Conservation (phyloP, 2,888 invertebrate genomes). For the Kuschelorhynchus macadamiae region DNA sequence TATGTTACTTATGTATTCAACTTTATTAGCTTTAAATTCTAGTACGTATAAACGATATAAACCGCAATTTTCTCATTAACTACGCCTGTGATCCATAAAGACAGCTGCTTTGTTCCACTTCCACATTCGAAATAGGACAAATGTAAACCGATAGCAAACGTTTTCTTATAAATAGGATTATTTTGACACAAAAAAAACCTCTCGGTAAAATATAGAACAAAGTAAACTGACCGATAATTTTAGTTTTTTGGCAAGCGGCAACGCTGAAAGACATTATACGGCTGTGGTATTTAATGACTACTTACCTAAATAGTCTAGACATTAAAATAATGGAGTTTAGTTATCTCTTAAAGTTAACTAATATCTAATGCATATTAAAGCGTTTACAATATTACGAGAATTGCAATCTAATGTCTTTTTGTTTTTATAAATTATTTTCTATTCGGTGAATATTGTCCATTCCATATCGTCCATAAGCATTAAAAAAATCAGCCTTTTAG, state of each 20-base stretch:
- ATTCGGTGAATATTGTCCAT: too few relatives aligned
- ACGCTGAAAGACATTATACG: slow-evolving; percentile 14
- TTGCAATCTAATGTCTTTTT: too few relatives aligned
- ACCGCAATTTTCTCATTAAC: too few relatives aligned
- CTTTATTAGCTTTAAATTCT: too few relatives aligned
- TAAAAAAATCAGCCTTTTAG: too few relatives aligned
- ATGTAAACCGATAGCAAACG: slow-evolving; percentile 46
- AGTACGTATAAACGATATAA: too few relatives aligned
- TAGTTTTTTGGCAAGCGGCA: slow-evolving; percentile 37
- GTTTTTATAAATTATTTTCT: too few relatives aligned
- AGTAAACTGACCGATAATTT: slow-evolving; percentile 30
- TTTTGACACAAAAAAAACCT: slow-evolving; percentile 37
- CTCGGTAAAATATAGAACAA: slow-evolving; percentile 16
- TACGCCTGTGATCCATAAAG: slow-evolving; percentile 13
- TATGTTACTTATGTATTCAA: too few relatives aligned
- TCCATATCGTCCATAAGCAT: too few relatives aligned
- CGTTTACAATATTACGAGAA: too few relatives aligned
- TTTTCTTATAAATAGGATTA: slow-evolving; percentile 44
- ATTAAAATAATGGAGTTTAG: slow-evolving; percentile 25
- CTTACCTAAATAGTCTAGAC: slow-evolving; percentile 15
- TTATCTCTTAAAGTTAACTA: too few relatives aligned
- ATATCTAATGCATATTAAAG: too few relatives aligned
- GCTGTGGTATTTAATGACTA: slow-evolving; percentile 21
- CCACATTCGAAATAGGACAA: slow-evolving; percentile 19
- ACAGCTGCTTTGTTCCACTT: neutral